Base-by-base conservation (phyloP, 2,888 invertebrate species). In the Dicranocentrus wangi region DNA sequence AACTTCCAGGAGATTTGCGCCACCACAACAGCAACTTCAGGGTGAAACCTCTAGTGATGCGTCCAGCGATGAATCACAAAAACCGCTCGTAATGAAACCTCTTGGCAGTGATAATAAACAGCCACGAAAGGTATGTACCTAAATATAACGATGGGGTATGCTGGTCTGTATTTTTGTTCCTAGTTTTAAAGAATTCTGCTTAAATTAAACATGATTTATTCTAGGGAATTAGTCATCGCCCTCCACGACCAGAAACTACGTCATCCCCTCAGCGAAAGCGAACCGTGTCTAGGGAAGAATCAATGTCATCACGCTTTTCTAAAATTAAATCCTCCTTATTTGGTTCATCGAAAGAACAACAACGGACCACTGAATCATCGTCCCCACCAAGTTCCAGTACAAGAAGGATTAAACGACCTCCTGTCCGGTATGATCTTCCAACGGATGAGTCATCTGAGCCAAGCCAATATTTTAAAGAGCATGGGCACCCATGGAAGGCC, bases 51-150 rank as follows among this genome's bases (percentile, higher is more conserved):
- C 86, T 0, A 85, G 83, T 60, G 85, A 86, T 19, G 83, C 84
- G 8, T 85, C 85, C 0, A 86, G 86, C 81, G 86, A 86, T 58
- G 86, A 86, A 61, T 84, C 84, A 32, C 85, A 86, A 75, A 86
- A 83, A 53, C 85, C 86, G 25, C 68, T 86, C 1, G 85, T 86
- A 1, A 82, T 76, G 81, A 77, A 82, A 25, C 78, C 83, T 39
- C 51, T 83, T 25, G 73, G 76, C 2, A 55, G 65, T 15, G 69
- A 78, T 73, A 75, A 66, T 5, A 82, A 82, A 53, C 84, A 84
- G 60, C 71, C 81, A 17, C 60, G 81, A 80, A 82, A 79, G 82
- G 83, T 77, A 39, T 27, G 78, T 15, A 28, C 7, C 5, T 15
- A 61, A 8, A 58, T 25, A 17, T 19, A 32, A 27, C 25, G 25